phyloP scores from a whole-genome alignment of 2,797 vertebrate species.

The Agapornis canus region DNA sequence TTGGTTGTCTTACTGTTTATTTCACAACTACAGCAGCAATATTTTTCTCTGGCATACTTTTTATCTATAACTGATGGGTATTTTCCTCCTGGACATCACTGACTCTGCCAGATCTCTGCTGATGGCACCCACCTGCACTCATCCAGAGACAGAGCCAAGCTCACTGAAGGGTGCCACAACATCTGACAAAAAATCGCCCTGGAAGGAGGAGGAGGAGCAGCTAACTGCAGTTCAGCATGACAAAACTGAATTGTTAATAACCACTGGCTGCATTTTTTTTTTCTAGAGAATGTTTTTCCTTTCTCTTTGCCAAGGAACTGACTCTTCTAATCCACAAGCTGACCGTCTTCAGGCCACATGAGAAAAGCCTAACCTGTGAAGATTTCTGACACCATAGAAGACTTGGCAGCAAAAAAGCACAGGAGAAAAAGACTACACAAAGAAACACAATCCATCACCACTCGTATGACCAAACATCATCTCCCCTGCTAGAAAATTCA shows the following conservation, averaged over 20 bases:
- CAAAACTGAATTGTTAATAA: not conserved
- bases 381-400: not conserved
- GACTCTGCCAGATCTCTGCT: not conserved
- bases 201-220: not conserved
- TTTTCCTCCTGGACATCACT: not conserved
- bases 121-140: not conserved
- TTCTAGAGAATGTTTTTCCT: not conserved
- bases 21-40: constrained; percentile 15
- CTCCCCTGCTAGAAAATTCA: not conserved
- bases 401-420: not conserved
- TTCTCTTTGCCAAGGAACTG: not conserved
- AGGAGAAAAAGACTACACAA: not conserved
- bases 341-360: not conserved
- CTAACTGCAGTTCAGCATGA: not conserved
- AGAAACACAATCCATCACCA: not conserved
- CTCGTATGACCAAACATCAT: not conserved
- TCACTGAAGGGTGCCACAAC: not conserved
- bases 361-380: not conserved
- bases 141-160: not conserved
- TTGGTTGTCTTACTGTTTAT: constrained; percentile 25
- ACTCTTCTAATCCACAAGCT: not conserved
- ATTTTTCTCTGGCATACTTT: not conserved
- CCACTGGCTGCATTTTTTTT: not conserved
- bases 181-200: not conserved
- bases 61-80: not conserved